Conservation (phyloP, 2,797 vertebrate species). For the Pseudotriccus pelzelni region DNA sequence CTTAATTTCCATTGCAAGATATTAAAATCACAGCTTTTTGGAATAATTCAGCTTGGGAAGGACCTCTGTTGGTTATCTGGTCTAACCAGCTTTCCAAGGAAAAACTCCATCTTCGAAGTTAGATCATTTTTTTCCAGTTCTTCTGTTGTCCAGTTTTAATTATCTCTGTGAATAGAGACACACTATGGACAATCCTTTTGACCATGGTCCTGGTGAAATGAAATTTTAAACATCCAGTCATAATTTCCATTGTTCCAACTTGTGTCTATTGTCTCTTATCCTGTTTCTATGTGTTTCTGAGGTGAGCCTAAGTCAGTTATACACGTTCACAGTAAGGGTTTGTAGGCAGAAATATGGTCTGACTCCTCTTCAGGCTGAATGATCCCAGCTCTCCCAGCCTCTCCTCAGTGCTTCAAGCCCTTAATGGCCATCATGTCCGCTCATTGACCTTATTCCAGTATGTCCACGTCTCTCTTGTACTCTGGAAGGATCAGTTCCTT, state of each 20-base stretch:
- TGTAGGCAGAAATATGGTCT: not conserved
- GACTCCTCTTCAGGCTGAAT: not conserved
- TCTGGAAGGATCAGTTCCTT: not conserved
- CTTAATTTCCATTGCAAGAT: not conserved
- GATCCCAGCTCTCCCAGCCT: not conserved
- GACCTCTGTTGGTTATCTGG: not conserved
- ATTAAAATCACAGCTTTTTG: not conserved
- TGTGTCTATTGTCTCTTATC: not conserved
- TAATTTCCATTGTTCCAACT: not conserved
- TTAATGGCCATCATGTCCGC: rapidly evolving
- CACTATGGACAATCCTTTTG: rapidly evolving
- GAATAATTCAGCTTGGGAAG: not conserved
- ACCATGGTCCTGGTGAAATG: not conserved
- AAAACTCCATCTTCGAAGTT: not conserved
- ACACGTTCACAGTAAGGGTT: not conserved
- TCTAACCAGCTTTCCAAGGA: not conserved
- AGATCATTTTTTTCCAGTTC: not conserved
- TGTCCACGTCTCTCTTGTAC: not conserved
- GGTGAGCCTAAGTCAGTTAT: not conserved
- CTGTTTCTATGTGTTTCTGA: not conserved
- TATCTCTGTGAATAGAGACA: not conserved
- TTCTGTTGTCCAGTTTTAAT: not conserved
- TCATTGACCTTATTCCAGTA: not conserved
- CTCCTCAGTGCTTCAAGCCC: not conserved
- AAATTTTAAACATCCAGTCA: not conserved